phyloP scores from a whole-genome alignment of 1,140 invertebrate genomes.

The Drosophila virilis region DNA sequence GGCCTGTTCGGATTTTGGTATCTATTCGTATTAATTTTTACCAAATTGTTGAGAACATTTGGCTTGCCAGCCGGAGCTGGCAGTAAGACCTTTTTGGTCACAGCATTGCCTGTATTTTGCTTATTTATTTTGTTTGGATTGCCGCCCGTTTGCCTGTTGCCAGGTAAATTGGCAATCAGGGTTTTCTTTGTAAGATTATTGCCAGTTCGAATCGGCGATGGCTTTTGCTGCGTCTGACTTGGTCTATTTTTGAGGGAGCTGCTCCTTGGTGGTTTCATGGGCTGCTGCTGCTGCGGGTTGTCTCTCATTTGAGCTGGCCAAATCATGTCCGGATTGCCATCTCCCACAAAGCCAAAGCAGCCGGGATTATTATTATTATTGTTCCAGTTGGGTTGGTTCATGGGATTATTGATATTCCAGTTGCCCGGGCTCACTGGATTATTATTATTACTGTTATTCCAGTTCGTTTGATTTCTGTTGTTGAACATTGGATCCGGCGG shows the following conservation, averaged over 20 bases:
- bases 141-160: not conserved
- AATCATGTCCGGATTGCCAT: not conserved
- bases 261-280: not conserved
- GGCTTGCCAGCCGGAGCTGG: not conserved
- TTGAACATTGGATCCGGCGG: not conserved
- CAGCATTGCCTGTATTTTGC: not conserved
- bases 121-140: not conserved
- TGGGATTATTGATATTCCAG: conserved; percentile 5
- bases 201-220: not conserved
- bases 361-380: not conserved
- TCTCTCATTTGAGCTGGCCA: not conserved
- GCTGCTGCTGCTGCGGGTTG: not conserved
- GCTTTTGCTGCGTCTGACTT: not conserved
- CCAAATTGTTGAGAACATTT: not conserved
- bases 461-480: conserved; percentile 8
- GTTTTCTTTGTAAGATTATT: not conserved
- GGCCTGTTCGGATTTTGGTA: not conserved
- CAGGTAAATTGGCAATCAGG: not conserved
- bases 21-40: not conserved
- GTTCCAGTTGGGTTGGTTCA: not conserved
- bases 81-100: not conserved
- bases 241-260: too few relatives aligned
- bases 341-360: not conserved
- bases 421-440: not conserved
- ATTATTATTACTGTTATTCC: not conserved